phyloP scores from a whole-genome alignment of 2,888 invertebrate species.

The Diplolepis rosae region DNA sequence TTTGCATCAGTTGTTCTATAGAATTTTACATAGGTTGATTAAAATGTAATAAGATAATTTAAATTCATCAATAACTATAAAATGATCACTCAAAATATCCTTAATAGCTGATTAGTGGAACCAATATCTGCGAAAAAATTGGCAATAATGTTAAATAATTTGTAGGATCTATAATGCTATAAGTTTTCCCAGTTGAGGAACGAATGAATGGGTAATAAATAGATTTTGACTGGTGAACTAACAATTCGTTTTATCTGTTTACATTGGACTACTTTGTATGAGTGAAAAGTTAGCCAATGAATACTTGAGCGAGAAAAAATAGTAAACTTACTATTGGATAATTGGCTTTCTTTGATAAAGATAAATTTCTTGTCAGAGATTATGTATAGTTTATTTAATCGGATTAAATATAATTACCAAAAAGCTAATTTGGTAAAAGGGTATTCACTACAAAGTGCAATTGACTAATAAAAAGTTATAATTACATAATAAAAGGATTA shows the following conservation, averaged over 20 bases:
- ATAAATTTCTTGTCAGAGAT: not conserved
- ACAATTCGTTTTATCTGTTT: not conserved
- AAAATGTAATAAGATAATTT: too few relatives aligned
- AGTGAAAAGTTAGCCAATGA: conserved; percentile 10
- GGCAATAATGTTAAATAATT: too few relatives aligned
- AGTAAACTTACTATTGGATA: not conserved
- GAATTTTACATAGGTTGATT: too few relatives aligned
- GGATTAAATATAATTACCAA: not conserved
- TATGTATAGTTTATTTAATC: not conserved
- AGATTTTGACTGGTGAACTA: not conserved
- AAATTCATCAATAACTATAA: too few relatives aligned
- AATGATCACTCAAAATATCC: too few relatives aligned
- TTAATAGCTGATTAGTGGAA: too few relatives aligned
- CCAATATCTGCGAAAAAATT: too few relatives aligned
- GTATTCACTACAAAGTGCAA: not conserved
- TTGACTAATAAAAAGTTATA: not conserved
- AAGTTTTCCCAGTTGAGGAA: not conserved
- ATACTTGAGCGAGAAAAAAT: not conserved
- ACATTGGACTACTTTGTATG: not conserved
- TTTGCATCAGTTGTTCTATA: too few relatives aligned
- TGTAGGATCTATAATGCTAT: too few relatives aligned
- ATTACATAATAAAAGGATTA: not conserved
- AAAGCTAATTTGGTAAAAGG: not conserved
- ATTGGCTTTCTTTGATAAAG: not conserved
- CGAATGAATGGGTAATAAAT: not conserved